Evolutionary conservation across 35 echinoderm and acorn worm genomes (phyloP), one percentile per base, ranked within the genome.

Genomic region (Strongylocentrotus purpuratus): DNA sequence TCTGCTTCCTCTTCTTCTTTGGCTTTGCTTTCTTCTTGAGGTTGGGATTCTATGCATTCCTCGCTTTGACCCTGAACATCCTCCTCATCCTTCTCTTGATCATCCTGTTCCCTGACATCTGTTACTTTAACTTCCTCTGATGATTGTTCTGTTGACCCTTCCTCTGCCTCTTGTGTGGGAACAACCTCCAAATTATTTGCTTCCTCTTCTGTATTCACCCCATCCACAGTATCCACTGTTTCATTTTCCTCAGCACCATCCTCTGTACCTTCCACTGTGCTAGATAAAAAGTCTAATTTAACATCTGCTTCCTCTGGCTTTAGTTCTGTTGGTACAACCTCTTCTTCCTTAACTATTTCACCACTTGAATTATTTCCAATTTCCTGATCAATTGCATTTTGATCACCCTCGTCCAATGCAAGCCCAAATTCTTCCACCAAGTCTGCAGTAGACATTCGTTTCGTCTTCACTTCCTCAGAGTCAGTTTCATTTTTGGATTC

Each of bases 391-490:
- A 89, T 13, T 2, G 13, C 87, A 89, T 28, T 46, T 41, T 89
- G 33, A 89, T 89, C 87, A 89, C 45, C 87, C 17, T 89, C 87
- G 33, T 89, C 87, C 25, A 89, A 89, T 45, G 87, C 25, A 20
- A 89, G 87, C 15, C 87, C 87, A 25, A 89, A 89, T 14, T 89
- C 87, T 35, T 89, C 87, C 18, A 89, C 87, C 87, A 89, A 46
- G 9, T 89, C 87, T 4, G 87, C 32, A 45, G 87, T 32, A 89
- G 87, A 89, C 45, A 89, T 12, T 14, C 87, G 12, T 9, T 89
- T 89, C 22, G n/a, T n/a, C 20, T 28, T 18, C 5, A 31, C 65
- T 78, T 78, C 65, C 22, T 78, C 65, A 45, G 86, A 87, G 10
- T 35, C 20, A 14, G 32, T 6, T 45, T 89, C 87, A 35, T 89